These are phyloP conservation scores for Aphis craccivora DNA, from an alignment of 1,140 invertebrate genomes.

Conservation along the genomic window DNA sequence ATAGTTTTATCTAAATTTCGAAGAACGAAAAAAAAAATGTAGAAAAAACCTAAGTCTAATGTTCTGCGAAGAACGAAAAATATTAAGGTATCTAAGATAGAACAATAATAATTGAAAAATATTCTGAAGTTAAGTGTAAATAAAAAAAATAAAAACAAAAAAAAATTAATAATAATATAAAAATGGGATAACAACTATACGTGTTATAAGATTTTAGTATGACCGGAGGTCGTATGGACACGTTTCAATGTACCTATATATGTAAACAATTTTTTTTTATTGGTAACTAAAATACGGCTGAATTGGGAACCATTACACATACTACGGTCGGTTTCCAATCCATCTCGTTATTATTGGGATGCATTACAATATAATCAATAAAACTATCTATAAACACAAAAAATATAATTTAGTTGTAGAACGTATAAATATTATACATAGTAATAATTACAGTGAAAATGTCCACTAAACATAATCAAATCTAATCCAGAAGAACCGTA, in stretches of 20 bases:
- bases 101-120: not conserved
- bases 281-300: not conserved
- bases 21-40: conserved; percentile 26
- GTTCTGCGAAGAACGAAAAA: conserved; percentile 22
- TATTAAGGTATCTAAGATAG: conserved; percentile 20
- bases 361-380: conserved; percentile 41
- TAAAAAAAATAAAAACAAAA: not conserved
- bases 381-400: conserved; percentile 44
- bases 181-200: conserved; percentile 32
- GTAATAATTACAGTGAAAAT: conserved; percentile 7
- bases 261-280: not conserved
- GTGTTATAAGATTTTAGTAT: not conserved
- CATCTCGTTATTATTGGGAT: conserved; percentile 12
- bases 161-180: not conserved
- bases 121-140: not conserved
- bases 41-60: conserved; percentile 35
- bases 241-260: conserved; percentile 37
- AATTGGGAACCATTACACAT: conserved; percentile 4
- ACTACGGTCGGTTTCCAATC: not conserved
- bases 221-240: conserved; percentile 37
- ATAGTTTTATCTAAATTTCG: conserved; percentile 33
- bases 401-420: not conserved
- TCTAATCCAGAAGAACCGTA: not conserved
- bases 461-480: not conserved
- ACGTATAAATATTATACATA: not conserved